A percentile compares a stretch with the other conserved stretches of the same genome.
Evolutionary conservation across 2,888 invertebrate species (phyloP).

Genomic region (Brenthis ino): DNA sequence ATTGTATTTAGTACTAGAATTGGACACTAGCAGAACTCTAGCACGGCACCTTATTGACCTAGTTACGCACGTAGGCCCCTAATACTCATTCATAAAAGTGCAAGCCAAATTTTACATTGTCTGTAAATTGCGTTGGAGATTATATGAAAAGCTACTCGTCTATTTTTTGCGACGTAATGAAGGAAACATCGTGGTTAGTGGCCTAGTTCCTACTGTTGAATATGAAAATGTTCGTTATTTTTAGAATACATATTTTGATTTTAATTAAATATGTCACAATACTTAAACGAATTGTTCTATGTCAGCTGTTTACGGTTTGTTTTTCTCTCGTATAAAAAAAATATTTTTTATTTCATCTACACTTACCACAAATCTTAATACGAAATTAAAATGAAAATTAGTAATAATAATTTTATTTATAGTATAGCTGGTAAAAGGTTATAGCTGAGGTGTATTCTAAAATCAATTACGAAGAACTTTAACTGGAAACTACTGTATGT

Average conservation of each 20-base stretch:
- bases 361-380: too few species aligned
- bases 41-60: conserved; percentile 30
- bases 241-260: conserved; percentile 8
- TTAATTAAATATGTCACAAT: conserved; percentile 12
- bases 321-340: not conserved
- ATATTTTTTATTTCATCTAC: too few species aligned
- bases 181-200: conserved; percentile 21
- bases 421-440: too few species aligned
- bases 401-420: too few species aligned
- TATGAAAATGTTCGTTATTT: conserved; percentile 10
- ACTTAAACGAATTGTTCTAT: not conserved
- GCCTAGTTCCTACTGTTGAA: conserved; percentile 18
- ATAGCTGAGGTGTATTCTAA: too few species aligned
- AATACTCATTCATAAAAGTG: conserved; percentile 30
- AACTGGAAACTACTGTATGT: too few species aligned
- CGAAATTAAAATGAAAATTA: too few species aligned
- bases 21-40: conserved; percentile 23
- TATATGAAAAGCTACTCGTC: conserved; percentile 24
- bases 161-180: conserved; percentile 24
- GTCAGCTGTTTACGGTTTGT: not conserved
- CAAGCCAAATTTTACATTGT: conserved; percentile 28
- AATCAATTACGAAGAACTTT: too few species aligned
- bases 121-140: conserved; percentile 28
- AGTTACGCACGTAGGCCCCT: conserved; percentile 25
- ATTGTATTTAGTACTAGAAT: conserved; percentile 7